Conservation (phyloP, 2,797 vertebrate species). For the Allobates femoralis region DNA sequence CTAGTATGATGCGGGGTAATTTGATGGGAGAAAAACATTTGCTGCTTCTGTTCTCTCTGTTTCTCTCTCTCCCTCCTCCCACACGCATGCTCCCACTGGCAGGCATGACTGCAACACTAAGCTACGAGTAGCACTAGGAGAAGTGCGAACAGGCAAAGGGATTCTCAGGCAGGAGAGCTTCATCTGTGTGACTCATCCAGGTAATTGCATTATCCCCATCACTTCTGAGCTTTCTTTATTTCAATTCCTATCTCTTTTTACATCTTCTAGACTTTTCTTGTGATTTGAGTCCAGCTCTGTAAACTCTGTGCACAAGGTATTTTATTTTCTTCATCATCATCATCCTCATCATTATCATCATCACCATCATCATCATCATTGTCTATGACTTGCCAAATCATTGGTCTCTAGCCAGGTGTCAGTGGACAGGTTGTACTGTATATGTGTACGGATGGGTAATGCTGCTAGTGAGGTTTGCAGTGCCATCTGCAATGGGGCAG, state of each 20-base stretch:
- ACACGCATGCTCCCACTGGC: conserved; percentile 65
- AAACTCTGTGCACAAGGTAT: conserved; percentile 39
- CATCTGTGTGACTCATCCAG: conserved; percentile 58
- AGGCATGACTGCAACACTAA: conserved; percentile 61
- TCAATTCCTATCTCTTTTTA: not conserved
- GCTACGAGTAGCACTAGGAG: conserved; percentile 54
- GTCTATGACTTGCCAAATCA: not conserved
- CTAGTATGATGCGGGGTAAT: conserved; percentile 55
- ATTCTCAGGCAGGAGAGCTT: conserved; percentile 51
- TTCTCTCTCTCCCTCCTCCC: conserved; percentile 57
- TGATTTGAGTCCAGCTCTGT: conserved; percentile 3
- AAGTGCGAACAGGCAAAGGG: conserved; percentile 44
- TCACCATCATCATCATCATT: not conserved
- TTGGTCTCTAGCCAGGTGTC: not conserved
- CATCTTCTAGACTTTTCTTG: conserved; percentile 26
- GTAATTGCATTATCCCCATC: conserved; percentile 55
- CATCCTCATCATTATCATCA: not conserved
- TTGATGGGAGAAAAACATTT: conserved; percentile 61
- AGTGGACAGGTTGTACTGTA: conserved; percentile 3
- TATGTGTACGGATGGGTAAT: conserved; percentile 28
- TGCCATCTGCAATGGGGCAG: conserved; percentile 35
- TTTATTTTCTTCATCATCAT: conserved; percentile 13
- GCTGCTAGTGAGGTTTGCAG: conserved; percentile 1
- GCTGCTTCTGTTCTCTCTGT: conserved; percentile 48
- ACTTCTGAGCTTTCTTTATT: conserved; percentile 20